Evolutionary conservation across 2,797 vertebrate genomes (phyloP), one percentile per base, ranked within the genome.

Genomic region (Melanogrammus aeglefinus): DNA sequence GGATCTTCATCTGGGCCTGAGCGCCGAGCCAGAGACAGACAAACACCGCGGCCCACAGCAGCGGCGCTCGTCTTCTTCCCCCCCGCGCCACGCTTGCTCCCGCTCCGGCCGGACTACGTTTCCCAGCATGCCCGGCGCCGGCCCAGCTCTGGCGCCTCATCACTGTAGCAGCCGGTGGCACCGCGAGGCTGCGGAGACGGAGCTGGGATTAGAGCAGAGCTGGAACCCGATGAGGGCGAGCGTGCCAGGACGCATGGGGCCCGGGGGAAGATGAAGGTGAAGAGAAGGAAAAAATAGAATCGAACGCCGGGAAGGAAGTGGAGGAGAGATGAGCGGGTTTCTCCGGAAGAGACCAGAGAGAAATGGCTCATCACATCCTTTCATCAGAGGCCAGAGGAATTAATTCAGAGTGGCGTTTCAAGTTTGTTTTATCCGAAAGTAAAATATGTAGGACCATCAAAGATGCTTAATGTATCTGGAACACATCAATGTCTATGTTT

Each of bases 1-100:
- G 92, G 90, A 97, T 96, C 94, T 90, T 95, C 83, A 92, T 93
- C 93, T 98, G 96, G n/a, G 93, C 93, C 35, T 86, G 78, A 0
- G 92, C 84, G 5, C 89, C 83, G 75, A 91, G 84, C 87, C 91
- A 89, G 75, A 93, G 83, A 27, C 92, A 92, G 83, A 92, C 84
- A 86, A 82, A 86, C 29, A 92, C 90, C 84, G 96, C 92, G 88
- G 95, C 94, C 93, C 94, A 94, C 74, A 86, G 83, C 76, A 92
- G 72, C 79, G 93, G 86, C 78, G 90, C 84, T 82, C 77, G 78
- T 79, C 77, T 84, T 79, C 79, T 76, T 41, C 9, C 39, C 9
- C 12, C 39, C 2, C 39, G 75, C 84, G 71, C 78, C 74, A 83
- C 86, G 87, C 84, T 85, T 84, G 16, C 91, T 88, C 81, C 83